Evolutionary conservation across 2,888 invertebrate genomes (phyloP), one percentile per base, ranked within the genome.

Genomic region (Eupithecia subfuscata): DNA sequence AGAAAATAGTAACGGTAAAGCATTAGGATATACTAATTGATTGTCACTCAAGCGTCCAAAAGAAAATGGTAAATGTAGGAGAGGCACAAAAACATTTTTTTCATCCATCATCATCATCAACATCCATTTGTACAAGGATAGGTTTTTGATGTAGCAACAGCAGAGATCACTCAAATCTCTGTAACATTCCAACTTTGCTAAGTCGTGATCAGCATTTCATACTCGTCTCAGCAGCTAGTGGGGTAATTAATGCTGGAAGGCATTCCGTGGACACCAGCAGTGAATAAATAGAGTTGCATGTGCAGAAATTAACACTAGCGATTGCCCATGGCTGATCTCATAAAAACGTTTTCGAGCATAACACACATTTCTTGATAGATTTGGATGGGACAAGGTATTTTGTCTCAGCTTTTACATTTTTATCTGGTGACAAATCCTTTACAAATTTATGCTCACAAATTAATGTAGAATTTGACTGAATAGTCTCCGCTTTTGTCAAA

Each of bases 231-330:
- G 67, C 67, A 56, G 68, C 79, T 78, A 79, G 43, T 22, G 0
- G 4, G 6, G 43, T 77, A 74, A 70, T 76, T 81, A 78, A 82
- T 63, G 43, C 71, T 48, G 48, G 67, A 70, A 73, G 73, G 76
- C 63, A 73, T 68, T 64, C 45, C 14, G 22, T 72, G 52, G 64
- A 75, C 64, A 75, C 75, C 52, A 52, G 70, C 43, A 60, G 60
- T 60, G 60, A 60, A 25, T 25, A 25, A 25, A 60, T 64, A 64
- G 18, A 30, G 8, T 64, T 64, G 34, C 34, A 64, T 34, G 34
- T 34, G 34, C 34, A 34, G 64, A 64, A 34, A 34, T 64, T 30
- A 64, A 64, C 30, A 56, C 52, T 22, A 56, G 22, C 22, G 11
- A 56, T 56, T 9, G 52, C n/a, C n/a, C 25, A 5, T 60, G 9